Evolutionary conservation across 2,113 vertebrate species (phyloP), one percentile per base, ranked within the genome.

Genomic region (Nycticebus coucang): DNA sequence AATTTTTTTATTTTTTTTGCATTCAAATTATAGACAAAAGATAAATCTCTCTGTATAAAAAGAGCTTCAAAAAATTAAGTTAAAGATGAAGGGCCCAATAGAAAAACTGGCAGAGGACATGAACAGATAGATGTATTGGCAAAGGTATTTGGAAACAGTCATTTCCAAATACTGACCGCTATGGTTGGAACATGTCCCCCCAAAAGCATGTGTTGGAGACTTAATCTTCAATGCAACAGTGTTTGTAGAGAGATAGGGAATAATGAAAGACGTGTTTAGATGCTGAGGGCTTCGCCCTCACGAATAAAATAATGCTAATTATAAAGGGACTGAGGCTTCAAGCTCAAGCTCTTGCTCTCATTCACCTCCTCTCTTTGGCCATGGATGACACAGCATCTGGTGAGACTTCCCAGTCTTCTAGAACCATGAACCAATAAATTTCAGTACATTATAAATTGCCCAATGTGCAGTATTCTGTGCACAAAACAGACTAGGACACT

Each of bases 21-120:
- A 79, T 82, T 95, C 2, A 28, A 84, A 77, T 83, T 53, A 95
- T 22, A 87, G 33, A 53, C 59, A 79, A 66, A 82, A 92, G 28
- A 8, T 5, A 89, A 89, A 35, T 74, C 9, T 83, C 33, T 79
- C 18, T 89, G 1, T 77, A 79, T n/a, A 75, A 33, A 94, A 90
- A 92, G 28, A 93, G 24, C 2, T 82, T 72, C 71, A 66, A n/a
- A 33, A 62, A 88, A 57, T 85, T 13, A 95, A 93, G n/a, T 33
- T 24, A 30, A 96, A 85, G 28, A 35, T 41, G 28, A 93, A n/a
- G 4, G 28, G 69, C 7, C 21, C 37, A 59, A 22, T 15, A 80
- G 82, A 69, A 96, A 93, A 85, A 85, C 41, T 26, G 9, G 50
- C 60, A 64, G 87, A 95, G 35, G 30, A 77, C 28, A 45, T 71